Base-by-base conservation (phyloP, 2,888 invertebrate species). In the Protodeltote pygarga region DNA sequence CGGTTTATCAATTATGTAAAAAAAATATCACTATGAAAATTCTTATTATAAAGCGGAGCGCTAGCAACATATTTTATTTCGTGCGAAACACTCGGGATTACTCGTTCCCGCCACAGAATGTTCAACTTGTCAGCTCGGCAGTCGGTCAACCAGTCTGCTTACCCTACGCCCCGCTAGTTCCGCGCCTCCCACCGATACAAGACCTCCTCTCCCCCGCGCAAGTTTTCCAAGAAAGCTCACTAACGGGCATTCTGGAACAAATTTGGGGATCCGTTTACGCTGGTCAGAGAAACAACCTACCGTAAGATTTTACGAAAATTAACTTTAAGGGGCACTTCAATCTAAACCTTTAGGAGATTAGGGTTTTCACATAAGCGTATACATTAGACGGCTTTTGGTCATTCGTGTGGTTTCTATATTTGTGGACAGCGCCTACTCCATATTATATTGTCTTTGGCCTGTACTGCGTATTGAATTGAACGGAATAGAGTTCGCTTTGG, bases 241-340 rank as follows among this genome's bases (percentile, higher is more conserved):
- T 25, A 48, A 45, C 48, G 48, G 53, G 62, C 28, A 47, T 20
- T 10, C 34, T 48, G 38, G 50, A 57, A 53, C 47, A 57, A 50
- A 49, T 52, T 49, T 32, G 57, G 59, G 41, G 78, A 9, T 79
- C 78, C 48, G 41, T 14, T 29, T 21, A 51, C 39, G 34, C 24
- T 70, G 73, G 85, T 44, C 47, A 58, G 67, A 54, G 52, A 64
- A 73, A 78, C 75, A 77, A 72, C 77, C 76, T 73, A 82, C 81
- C 79, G 82, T 87, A 87, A 86, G 89, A 87, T 87, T 88, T 89
- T 87, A 89, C 81, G 86, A 87, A 89, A 89, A 89, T 90, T 89
- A 89, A 87, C 88, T 87, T 81, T 83, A 85, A 84, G 85, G 81
- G 80, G 75, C 75, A 84, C 87, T 87, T 82, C 81, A 87, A 83